Evolutionary conservation across 2,888 invertebrate species (phyloP), one percentile per base, ranked within the genome.

Genomic region (Amphimallon solstitiale): DNA sequence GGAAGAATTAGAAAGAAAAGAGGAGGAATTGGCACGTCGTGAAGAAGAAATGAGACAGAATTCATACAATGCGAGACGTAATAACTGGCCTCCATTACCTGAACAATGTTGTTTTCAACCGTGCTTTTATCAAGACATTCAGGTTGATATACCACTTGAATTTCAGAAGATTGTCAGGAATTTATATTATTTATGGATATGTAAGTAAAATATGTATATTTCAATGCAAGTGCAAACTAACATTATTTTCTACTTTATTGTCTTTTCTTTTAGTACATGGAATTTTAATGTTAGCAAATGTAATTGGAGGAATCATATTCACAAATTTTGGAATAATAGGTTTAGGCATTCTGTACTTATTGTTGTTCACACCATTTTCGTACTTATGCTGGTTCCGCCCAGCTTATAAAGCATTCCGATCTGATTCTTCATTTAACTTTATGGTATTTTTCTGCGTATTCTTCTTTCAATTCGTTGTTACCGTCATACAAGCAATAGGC

Each of bases 361-460:
- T 94, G 56, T 85, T 99, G 29, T 94, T 98, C 79, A 95, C 96
- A 14, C 99, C 99, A 17, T 94, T 97, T 84, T 97, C 98, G 62
- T 99, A 98, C 82, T 84, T 99, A 37, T 98, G 98, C 84, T 99
- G 99, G 99, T 99, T 96, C 85, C 89, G 99, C 81, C 98, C 99
- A 48, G 93, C 97, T 68, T 99, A 99, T 86, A 98, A 98, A 85
- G 99, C 98, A 70, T 98, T 99, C 87, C 92, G 98, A 79, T 95
- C 93, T 80, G 99, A 99, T 85, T 98, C 97, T 75, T 98, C 98
- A 2, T 97, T 99, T 87, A 99, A 98, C 84, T 99, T 99, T 82
- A 98, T 99, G 95, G 94, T 98, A 62, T 99, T 97, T 86, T 99
- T 99, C 89, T 97, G 99, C 82, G 93, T 99, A 77, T 98, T 98